Conservation (phyloP, 92 coral and sea anemone species). For the Umimayanthus kanabou region DNA sequence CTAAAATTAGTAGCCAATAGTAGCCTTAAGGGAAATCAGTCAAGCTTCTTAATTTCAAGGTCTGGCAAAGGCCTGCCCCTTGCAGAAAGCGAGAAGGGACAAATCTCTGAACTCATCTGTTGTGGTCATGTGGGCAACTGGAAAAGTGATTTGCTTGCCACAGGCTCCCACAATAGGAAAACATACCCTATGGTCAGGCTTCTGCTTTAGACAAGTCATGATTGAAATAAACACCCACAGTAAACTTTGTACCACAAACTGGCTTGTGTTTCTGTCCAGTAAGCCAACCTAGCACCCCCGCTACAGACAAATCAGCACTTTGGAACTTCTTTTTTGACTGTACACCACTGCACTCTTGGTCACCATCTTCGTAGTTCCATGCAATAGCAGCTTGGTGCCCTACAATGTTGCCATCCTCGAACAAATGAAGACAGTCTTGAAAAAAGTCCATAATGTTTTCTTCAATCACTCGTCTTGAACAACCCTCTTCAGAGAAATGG, state of each 20-base stretch:
- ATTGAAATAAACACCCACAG: slow-evolving; percentile 34
- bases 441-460: slow-evolving; percentile 50
- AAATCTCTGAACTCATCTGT: slow-evolving; percentile 22
- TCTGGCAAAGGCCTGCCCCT: slow-evolving; percentile 28
- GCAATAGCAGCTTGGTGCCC: slow-evolving; percentile 49
- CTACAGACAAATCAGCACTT: slow-evolving; percentile 42
- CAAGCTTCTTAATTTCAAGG: slow-evolving; percentile 28
- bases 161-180: slow-evolving; percentile 45
- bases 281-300: slow-evolving; percentile 46
- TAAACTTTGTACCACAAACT: slow-evolving; percentile 29
- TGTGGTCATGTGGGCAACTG: slow-evolving; percentile 36
- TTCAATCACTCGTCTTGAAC: slow-evolving; percentile 44
- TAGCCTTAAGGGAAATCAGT: slow-evolving; percentile 17
- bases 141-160: slow-evolving; percentile 43
- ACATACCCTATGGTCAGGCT: slow-evolving; percentile 43
- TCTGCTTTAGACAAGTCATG: slow-evolving; percentile 44
- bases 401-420: slow-evolving; percentile 49
- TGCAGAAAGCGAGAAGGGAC: slow-evolving; percentile 37
- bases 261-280: slow-evolving; percentile 48
- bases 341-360: slow-evolving; percentile 24
- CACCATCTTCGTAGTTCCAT: slow-evolving; percentile 43
- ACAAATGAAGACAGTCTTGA: slow-evolving; percentile 48
- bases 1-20: slow-evolving; percentile 13
- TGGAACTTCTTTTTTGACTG: slow-evolving; percentile 41
- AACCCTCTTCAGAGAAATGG: slow-evolving; percentile 46